Base-by-base conservation (phyloP, 2,797 vertebrate species). In the Esox masquinongy region DNA sequence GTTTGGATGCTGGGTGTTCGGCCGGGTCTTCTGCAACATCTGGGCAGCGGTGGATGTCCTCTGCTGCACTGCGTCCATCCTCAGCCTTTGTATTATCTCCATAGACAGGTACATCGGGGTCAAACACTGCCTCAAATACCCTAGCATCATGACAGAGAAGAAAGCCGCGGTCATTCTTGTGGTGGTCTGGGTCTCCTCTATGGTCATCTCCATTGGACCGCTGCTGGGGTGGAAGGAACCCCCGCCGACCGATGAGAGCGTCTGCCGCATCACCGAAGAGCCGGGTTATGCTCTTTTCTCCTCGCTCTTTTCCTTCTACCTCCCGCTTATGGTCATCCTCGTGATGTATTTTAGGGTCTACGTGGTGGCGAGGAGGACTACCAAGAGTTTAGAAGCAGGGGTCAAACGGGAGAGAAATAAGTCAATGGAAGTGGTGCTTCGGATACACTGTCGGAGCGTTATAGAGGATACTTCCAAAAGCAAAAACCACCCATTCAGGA, bases 31-130 rank as follows among this genome's bases (percentile, higher is more conserved):
- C 92, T 99, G 98, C 80, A 97, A 99, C 92, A 95, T 99, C 87
- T 99, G 98, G 98, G 98, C 98, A 2, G 98, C 98, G 0, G 98
- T 99, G 92, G 98, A 99, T n/a, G 98, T 99, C 82, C 93, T 99
- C 34, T 99, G 98, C 88, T 99, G 98, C 92, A 98, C 98, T 0
- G 98, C 98, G 14, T 99, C 98, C 86, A 99, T 99, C 90, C 96
- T 99, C 90, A 99, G 98, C 90, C 93, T 99, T 66, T 99, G 98
- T 85, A 93, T 97, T 84, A 99, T 99, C 90, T 99, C 98, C 0
- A 92, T 99, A 85, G 98, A 99, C 93, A 92, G 98, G 1, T 99
- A 99, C 84, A 96, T 99, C 0, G 98, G 98, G 0, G 98, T 99
- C 2, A 98, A 97, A 76, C 84, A 99, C 93, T 99, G 97, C 22